These are phyloP conservation scores for Morpho helenor DNA, from an alignment of 2,888 invertebrate species.

Conservation along the genomic window DNA sequence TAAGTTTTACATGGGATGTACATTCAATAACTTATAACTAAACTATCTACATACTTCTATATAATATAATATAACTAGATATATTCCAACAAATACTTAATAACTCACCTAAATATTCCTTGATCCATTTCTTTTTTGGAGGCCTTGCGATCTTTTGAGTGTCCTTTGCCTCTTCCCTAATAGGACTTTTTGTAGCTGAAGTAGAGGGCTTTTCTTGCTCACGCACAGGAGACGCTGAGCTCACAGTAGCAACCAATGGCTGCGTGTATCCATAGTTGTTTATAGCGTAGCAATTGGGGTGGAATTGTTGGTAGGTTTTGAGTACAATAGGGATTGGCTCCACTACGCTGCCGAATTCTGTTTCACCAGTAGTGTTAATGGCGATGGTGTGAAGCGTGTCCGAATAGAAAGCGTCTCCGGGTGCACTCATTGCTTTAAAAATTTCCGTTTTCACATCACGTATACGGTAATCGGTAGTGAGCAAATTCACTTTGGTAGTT, in stretches of 20 bases:
- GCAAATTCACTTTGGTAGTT: constrained; percentile 66
- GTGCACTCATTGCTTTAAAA: constrained; percentile 60
- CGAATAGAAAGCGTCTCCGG: constrained; percentile 50
- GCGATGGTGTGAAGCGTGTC: constrained; percentile 64
- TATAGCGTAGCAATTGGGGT: constrained; percentile 41
- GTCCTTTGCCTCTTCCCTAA: constrained; percentile 47
- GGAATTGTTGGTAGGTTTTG: constrained; percentile 56
- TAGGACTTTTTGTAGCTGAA: constrained; percentile 41
- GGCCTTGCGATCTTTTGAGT: constrained; percentile 57
- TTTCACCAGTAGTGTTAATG: constrained; percentile 64
- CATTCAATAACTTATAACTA: too few relatives aligned
- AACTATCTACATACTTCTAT: too few relatives aligned
- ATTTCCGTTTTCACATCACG: constrained; percentile 46
- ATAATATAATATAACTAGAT: too few relatives aligned
- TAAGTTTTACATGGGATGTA: too few relatives aligned
- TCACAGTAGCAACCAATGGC: constrained; percentile 36
- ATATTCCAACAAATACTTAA: not conserved
- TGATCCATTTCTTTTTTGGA: constrained; percentile 88
- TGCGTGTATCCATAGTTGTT: constrained; percentile 48
- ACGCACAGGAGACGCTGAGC: constrained; percentile 39
- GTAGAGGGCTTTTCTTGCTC: constrained; percentile 44
- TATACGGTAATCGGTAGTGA: constrained; percentile 56
- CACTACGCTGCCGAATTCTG: constrained; percentile 64
- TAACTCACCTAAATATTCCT: constrained; percentile 81
- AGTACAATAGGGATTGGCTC: constrained; percentile 64